Base-by-base conservation (phyloP, 2,888 invertebrate species). In the Nephrocerus scutellatus region DNA sequence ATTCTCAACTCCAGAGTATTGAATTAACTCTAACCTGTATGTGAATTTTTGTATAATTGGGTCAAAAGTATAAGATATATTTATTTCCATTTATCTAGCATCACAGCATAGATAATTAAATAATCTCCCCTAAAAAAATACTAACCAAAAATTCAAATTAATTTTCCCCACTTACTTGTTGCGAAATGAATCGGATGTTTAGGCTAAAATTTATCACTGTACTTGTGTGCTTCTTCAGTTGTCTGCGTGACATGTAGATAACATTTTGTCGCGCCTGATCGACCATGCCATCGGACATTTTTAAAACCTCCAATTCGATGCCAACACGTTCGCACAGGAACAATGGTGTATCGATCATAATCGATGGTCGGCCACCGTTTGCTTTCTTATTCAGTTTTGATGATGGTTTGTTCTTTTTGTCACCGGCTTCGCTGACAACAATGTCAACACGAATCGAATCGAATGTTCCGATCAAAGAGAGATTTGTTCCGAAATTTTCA, bases 261-360 rank as follows among this genome's bases (percentile, higher is more conserved):
- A 89, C 84, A 65, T 85, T 87, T 61, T 84, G 82, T 2, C 84
- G 77, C 60, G 86, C 82, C 61, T 89, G 87, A 56, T 87, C 87
- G 6, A 86, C 84, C 29, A 85, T 80, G 77, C 89, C 84, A 63
- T 92, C 90, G 0, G 90, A 84, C 69, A 91, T 84, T 62, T 91
- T 84, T 56, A 87, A 81, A 51, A 93, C 76, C 62, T 92, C 91
- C 50, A 92, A 76, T 62, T 92, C 91, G 19, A 93, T 77, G 4
- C 84, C 83, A 33, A 95, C 86, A 60, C 84, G 84, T 68, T 93
- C 91, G 66, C 93, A 95, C 3, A 91, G 74, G 70, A 95, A 93
- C 4, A 93, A 86, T 0, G 92, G 89, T 1, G 84, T 32, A 30
- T 63, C 63, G 32, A 60, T 49, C 50, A 62, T 51, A 5, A 63